Base-by-base conservation (phyloP, 2,113 vertebrate genomes). In the Ameiurus melas region DNA sequence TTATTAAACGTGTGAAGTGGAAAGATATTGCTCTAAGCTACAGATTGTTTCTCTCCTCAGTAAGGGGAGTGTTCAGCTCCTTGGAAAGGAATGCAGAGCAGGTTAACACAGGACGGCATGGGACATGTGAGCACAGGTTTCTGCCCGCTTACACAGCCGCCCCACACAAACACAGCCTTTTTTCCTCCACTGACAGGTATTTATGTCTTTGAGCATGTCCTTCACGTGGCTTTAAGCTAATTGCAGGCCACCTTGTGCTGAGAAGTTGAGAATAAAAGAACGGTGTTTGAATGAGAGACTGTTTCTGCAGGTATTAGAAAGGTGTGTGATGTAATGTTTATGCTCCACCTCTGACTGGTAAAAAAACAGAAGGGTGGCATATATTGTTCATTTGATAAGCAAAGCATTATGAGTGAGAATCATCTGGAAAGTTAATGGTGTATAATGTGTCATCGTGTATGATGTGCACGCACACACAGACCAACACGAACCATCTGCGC, bases 51-150 rank as follows among this genome's bases (percentile, higher is more conserved):
- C n/a, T 64, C 51, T n/a, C 19, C 82, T 70, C 85, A 4, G 27
- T 64, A 84, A 89, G n/a, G 84, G 36, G 87, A 90, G 88, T 75
- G 84, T 91, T 73, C 83, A 58, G 51, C 60, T 85, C 62, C 80
- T 36, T 55, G 43, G 68, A 80, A 89, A 93, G 92, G 95, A 96
- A 96, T 96, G 94, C 86, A 85, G 88, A 78, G 90, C 95, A 96
- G 94, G 95, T 93, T 92, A 91, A 93, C 92, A 95, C 95, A 95
- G 89, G 95, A 94, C 88, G 90, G 86, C 88, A 78, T 73, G 53
- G 75, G 88, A 93, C 95, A 80, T 92, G 95, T 92, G 89, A 33
- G 30, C 88, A 93, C 95, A 90, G 81, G 94, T 92, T 90, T 89
- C 87, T 77, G 88, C 51, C 83, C 84, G 85, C 90, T 87, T 86